Evolutionary conservation across 2,113 vertebrate species (phyloP).

Genomic region (Marmota flaviventris): DNA sequence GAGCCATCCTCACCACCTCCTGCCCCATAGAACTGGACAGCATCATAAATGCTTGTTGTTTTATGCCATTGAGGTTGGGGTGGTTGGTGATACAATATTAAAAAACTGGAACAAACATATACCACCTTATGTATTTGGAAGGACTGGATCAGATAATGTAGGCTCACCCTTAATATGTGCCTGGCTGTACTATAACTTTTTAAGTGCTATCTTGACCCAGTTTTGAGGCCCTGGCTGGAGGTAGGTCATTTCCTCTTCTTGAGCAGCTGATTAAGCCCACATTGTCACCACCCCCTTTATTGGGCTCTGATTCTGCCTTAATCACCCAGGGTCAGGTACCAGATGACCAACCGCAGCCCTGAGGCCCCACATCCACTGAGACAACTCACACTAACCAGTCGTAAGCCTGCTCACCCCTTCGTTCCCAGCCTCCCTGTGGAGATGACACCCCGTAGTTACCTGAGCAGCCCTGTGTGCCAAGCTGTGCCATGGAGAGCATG

Average conservation of each 20-base stretch:
- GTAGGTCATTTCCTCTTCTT: neutral
- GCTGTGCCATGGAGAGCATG: neutral
- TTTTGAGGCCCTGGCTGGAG: neutral
- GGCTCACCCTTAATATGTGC: neutral
- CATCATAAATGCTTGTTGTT: neutral
- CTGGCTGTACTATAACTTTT: neutral
- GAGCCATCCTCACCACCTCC: neutral
- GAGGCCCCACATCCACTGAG: neutral
- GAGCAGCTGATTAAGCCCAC: neutral
- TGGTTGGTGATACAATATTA: neutral
- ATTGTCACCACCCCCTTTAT: accelerated
- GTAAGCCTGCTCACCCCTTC: neutral
- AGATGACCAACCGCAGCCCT: neutral
- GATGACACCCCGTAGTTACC: no score
- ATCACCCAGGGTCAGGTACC: neutral
- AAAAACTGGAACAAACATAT: neutral
- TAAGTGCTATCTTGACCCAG: neutral
- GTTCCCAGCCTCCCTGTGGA: neutral
- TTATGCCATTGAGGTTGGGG: neutral
- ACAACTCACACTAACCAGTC: neutral
- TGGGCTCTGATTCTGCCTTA: neutral
- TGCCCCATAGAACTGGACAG: neutral
- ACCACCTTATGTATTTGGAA: neutral
- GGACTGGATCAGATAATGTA: neutral
- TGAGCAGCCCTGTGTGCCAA: accelerated